A percentile compares a stretch with the other conserved stretches of the same genome.
Evolutionary conservation across 2,797 vertebrate species (phyloP).

Genomic region (Mus minutoides): DNA sequence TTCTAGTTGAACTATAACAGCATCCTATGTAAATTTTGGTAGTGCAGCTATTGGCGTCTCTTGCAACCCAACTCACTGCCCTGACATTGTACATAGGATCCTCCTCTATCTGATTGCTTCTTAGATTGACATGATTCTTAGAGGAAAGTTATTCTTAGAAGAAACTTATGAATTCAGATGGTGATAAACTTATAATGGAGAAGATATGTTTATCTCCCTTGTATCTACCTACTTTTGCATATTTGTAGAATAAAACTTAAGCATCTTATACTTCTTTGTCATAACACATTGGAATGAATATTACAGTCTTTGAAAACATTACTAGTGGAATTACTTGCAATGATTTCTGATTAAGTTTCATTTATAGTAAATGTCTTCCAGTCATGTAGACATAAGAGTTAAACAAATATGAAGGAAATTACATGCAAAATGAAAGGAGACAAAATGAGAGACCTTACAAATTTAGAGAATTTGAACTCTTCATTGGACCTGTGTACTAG

Average conservation of each 20-base stretch:
- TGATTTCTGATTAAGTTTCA: conserved; percentile 64
- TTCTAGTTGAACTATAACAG: conserved; percentile 76
- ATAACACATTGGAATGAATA: conserved; percentile 64
- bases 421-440: neutral
- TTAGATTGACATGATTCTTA: neutral
- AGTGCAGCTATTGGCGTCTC: neutral
- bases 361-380: conserved; percentile 55
- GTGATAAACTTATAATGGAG: conserved; percentile 63
- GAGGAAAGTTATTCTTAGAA: neutral
- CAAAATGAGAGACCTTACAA: neutral
- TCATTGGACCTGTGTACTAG: neutral
- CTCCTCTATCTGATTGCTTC: neutral
- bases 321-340: conserved; percentile 67
- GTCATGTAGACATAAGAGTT: conserved; percentile 52
- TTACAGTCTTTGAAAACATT: conserved; percentile 68
- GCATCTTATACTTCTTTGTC: conserved; percentile 73
- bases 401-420: neutral
- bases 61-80: neutral
- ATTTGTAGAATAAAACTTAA: conserved; percentile 57
- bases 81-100: neutral
- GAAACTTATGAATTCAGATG: conserved; percentile 40
- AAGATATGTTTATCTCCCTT: conserved; percentile 43
- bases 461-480: conserved; percentile 36
- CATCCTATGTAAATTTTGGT: conserved; percentile 30
- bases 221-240: neutral